phyloP scores from a whole-genome alignment of 2,113 vertebrate species.

The Peromyscus leucopus region DNA sequence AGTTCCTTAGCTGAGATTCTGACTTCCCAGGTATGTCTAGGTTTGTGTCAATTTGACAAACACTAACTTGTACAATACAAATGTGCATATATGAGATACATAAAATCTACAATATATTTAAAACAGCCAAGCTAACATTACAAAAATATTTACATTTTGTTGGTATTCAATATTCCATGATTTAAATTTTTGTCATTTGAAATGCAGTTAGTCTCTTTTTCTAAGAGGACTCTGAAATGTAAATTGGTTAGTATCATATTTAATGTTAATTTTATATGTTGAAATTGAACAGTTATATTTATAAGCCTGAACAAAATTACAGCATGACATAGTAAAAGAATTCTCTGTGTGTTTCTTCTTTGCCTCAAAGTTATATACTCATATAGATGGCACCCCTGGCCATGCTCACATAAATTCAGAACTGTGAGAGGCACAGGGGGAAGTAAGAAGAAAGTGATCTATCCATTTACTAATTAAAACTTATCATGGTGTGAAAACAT shows the following conservation, averaged over 20 bases:
- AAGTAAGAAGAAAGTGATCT: background rate
- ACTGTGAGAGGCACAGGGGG: background rate
- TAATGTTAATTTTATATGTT: slow-evolving; percentile 50
- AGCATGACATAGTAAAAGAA: background rate
- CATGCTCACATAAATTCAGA: background rate
- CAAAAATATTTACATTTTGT: slow-evolving; percentile 68
- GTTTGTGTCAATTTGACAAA: no score
- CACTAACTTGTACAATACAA: background rate
- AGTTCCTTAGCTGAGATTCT: no score
- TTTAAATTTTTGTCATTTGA: slow-evolving; percentile 52
- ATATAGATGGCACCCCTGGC: background rate
- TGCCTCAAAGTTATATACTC: background rate
- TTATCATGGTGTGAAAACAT: background rate
- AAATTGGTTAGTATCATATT: slow-evolving; percentile 64
- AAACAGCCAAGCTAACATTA: slow-evolving; percentile 23
- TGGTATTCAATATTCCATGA: slow-evolving; percentile 19
- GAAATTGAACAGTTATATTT: slow-evolving; percentile 54
- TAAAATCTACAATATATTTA: slow-evolving; percentile 38
- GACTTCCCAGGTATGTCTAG: no score
- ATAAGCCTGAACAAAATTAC: slow-evolving; percentile 22
- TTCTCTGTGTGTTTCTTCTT: background rate
- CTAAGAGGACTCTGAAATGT: slow-evolving; percentile 52
- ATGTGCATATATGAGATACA: slow-evolving; percentile 16
- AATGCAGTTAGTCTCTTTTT: slow-evolving; percentile 56
- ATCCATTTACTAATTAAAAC: background rate